phyloP scores from a whole-genome alignment of 2,888 invertebrate genomes.

The Pteria penguin region DNA sequence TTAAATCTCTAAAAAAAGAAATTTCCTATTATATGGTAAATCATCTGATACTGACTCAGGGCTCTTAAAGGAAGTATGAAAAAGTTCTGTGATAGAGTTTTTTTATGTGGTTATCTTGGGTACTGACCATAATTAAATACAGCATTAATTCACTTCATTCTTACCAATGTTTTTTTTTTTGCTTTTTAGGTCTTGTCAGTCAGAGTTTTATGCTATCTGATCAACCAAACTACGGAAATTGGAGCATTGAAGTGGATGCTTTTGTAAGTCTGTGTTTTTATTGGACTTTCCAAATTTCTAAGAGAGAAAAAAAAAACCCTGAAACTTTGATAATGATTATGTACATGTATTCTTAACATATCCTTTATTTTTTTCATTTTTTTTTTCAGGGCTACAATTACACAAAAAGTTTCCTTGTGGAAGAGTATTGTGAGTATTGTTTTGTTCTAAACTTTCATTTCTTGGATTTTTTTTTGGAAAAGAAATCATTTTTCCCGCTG shows the following conservation, averaged over 20 bases:
- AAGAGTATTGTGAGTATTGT: conserved; percentile 89
- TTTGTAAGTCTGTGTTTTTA: conserved; percentile 83
- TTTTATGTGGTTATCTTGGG: not conserved
- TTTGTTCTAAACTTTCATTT: too few relatives aligned
- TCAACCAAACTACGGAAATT: conserved; percentile 94
- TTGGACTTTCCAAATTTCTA: too few relatives aligned
- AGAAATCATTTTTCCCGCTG: too few relatives aligned
- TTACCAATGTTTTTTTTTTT: not conserved
- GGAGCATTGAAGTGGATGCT: conserved; percentile 93
- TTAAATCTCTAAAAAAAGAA: too few relatives aligned
- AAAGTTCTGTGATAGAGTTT: too few relatives aligned
- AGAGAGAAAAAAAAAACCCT: too few relatives aligned
- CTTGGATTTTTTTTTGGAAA: too few relatives aligned
- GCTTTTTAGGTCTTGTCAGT: conserved; percentile 90
- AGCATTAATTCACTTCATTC: not conserved
- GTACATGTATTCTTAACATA: too few relatives aligned
- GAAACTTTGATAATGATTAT: too few relatives aligned
- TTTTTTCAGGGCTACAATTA: conserved; percentile 87
- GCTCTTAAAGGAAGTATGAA: too few relatives aligned
- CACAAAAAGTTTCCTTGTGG: conserved; percentile 91
- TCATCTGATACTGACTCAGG: not conserved
- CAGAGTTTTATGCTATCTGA: conserved; percentile 93
- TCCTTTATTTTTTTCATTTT: too few relatives aligned
- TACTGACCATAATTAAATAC: not conserved
- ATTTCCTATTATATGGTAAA: too few relatives aligned